phyloP scores from a whole-genome alignment of 2,888 invertebrate species.

The Pteria penguin region DNA sequence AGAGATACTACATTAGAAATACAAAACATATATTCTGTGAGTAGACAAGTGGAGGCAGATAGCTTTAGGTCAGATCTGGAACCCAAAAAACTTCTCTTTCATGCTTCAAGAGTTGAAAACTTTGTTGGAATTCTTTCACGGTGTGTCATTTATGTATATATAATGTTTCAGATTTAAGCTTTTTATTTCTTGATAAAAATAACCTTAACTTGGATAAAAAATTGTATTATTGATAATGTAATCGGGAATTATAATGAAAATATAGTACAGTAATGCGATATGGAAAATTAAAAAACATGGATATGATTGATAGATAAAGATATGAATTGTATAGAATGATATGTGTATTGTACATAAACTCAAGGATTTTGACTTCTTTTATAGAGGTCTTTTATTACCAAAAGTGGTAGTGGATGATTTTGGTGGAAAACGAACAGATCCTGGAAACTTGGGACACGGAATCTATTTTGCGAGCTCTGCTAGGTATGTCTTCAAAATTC shows the following conservation, averaged over 20 bases:
- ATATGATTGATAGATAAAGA: too few relatives aligned
- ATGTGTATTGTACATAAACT: too few relatives aligned
- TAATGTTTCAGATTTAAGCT: too few relatives aligned
- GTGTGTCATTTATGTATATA: constrained; percentile 51
- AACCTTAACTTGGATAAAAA: too few relatives aligned
- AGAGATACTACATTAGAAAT: too few relatives aligned
- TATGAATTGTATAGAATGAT: too few relatives aligned
- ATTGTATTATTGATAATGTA: too few relatives aligned
- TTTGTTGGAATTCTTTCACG: constrained; percentile 79
- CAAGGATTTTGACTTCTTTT: too few relatives aligned
- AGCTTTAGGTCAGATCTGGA: constrained; percentile 62
- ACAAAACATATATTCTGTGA: constrained; percentile 69
- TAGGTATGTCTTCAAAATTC: constrained; percentile 68
- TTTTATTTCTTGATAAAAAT: not conserved
- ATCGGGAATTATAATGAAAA: too few relatives aligned
- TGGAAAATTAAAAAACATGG: too few relatives aligned
- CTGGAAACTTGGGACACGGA: constrained; percentile 77
- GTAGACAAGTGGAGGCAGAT: constrained; percentile 68
- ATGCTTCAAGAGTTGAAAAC: constrained; percentile 75
- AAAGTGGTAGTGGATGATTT: constrained; percentile 77
- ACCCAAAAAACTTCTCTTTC: constrained; percentile 69
- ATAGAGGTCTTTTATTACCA: constrained; percentile 77
- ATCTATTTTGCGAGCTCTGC: constrained; percentile 78
- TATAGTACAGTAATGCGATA: too few relatives aligned
- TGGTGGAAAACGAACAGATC: constrained; percentile 76